phyloP scores from a whole-genome alignment of 2,113 vertebrate genomes.

The Gallinago media region DNA sequence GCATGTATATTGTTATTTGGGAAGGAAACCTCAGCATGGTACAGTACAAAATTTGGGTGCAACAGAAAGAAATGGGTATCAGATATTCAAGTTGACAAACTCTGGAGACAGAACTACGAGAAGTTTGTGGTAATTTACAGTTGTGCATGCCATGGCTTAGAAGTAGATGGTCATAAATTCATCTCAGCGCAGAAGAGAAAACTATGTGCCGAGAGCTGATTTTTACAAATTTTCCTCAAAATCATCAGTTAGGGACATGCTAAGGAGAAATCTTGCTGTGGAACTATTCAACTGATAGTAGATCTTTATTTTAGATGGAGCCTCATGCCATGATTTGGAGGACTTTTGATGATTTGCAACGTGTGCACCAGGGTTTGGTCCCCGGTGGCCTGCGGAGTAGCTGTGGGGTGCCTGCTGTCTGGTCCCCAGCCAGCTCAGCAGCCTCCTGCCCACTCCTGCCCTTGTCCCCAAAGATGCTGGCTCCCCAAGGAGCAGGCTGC shows the following conservation, averaged over 20 bases:
- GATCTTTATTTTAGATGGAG: background rate
- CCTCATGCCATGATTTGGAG: fast-evolving
- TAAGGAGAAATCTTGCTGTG: background rate
- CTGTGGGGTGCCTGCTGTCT: background rate
- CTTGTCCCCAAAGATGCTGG: background rate
- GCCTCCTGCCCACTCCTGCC: background rate
- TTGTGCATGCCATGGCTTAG: background rate
- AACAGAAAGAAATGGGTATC: background rate
- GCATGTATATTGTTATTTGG: background rate
- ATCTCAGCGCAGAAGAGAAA: background rate
- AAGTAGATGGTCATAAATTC: background rate
- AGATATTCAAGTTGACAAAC: background rate
- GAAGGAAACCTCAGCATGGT: background rate
- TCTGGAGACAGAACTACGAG: background rate
- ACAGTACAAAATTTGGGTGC: background rate
- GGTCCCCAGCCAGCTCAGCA: background rate
- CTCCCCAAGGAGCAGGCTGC: background rate
- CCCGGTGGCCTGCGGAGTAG: background rate
- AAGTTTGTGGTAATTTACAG: background rate
- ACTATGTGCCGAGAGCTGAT: background rate
- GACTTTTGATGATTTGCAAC: background rate
- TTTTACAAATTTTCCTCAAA: background rate
- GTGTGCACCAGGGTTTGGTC: background rate
- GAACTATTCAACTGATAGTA: background rate
- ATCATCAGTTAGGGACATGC: too few relatives aligned